These are phyloP conservation scores for Aphidoletes aphidimyza DNA, from an alignment of 2,888 invertebrate genomes.

Conservation along the genomic window DNA sequence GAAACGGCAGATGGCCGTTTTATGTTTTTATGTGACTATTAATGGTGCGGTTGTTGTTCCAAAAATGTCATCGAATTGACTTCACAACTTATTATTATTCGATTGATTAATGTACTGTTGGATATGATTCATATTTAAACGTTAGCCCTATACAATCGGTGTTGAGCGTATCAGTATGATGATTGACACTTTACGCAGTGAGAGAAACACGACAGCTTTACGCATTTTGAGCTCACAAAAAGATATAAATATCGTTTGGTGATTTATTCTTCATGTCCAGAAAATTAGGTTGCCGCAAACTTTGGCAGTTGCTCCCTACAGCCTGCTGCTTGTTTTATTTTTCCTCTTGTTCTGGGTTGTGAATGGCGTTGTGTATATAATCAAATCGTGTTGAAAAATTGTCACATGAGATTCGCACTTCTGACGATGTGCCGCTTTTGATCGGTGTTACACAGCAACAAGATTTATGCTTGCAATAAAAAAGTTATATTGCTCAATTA, in stretches of 20 bases:
- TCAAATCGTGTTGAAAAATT: slow-evolving; percentile 2
- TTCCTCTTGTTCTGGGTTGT: neutral
- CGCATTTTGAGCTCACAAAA: too few relatives aligned
- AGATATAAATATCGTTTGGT: too few relatives aligned
- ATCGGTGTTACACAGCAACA: slow-evolving; percentile 3
- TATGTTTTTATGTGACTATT: neutral
- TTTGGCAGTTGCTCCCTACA: neutral
- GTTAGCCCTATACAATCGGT: neutral
- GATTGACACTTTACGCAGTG: too few relatives aligned
- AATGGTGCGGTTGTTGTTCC: neutral
- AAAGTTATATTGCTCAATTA: slow-evolving; percentile 36
- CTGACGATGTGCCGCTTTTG: neutral
- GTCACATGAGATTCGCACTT: neutral
- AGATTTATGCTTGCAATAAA: slow-evolving; percentile 19
- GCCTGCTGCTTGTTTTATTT: neutral
- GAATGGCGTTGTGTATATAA: neutral
- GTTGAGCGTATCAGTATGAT: neutral
- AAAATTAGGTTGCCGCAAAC: neutral
- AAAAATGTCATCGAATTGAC: neutral
- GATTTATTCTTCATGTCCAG: neutral
- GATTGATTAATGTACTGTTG: neutral
- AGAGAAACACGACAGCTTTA: too few relatives aligned
- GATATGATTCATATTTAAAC: neutral
- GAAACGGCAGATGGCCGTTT: neutral
- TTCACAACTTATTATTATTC: neutral